Percentiles rank a stretch among this genome's conserved stretches.
Conservation (phyloP, 1,140 invertebrate species). For the Uloborus diversus region DNA sequence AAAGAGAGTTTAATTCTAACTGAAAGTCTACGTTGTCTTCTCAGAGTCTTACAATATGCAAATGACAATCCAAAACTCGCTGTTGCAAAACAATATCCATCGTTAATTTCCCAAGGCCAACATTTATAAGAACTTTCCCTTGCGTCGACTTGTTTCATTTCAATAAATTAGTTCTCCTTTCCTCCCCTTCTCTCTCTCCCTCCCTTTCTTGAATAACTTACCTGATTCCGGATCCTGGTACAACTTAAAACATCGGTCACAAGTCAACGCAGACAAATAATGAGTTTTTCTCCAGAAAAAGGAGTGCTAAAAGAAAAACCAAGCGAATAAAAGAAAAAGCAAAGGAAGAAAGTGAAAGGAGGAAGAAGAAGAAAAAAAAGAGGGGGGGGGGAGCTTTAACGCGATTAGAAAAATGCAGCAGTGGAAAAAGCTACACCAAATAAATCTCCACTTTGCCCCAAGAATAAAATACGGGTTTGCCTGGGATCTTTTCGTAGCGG, state of each 20-base stretch:
- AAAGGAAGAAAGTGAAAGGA: neutral
- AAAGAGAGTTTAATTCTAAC: too few relatives aligned
- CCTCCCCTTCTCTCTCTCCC: neutral
- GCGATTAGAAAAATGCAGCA: constrained; percentile 28
- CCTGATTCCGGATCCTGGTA: constrained; percentile 32
- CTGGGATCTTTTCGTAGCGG: constrained; percentile 20
- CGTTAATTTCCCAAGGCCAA: too few relatives aligned
- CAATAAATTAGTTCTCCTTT: neutral
- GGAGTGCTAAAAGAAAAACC: constrained; percentile 15
- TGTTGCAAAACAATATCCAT: too few relatives aligned
- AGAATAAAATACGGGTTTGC: constrained; percentile 30
- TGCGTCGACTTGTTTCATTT: too few relatives aligned
- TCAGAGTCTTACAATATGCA: too few relatives aligned
- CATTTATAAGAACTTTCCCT: too few relatives aligned
- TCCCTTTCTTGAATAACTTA: neutral
- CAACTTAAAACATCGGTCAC: constrained; percentile 20
- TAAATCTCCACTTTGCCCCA: constrained; percentile 11
- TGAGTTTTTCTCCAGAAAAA: too few relatives aligned
- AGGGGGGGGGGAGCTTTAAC: constrained; percentile 1
- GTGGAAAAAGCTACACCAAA: constrained; percentile 47
- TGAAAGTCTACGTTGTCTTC: too few relatives aligned
- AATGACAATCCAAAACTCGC: too few relatives aligned
- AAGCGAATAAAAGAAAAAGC: neutral
- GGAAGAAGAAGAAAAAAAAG: neutral
- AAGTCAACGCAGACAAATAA: constrained; percentile 34